Base-by-base conservation (phyloP, 2,797 vertebrate genomes). In the Cichlasoma orientale region DNA sequence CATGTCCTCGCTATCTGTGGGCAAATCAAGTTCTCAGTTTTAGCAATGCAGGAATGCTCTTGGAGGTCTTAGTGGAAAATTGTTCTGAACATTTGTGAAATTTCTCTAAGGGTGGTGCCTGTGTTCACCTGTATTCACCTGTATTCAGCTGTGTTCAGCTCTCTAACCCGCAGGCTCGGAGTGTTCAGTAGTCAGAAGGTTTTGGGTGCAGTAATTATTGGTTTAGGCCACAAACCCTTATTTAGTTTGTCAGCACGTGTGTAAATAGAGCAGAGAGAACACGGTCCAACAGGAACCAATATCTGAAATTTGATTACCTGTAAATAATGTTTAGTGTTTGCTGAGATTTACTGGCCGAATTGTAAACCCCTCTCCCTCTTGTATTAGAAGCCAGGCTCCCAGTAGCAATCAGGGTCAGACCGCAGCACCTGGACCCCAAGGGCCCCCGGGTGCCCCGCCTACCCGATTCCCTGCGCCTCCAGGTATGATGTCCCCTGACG, bases 401-500 rank as follows among this genome's bases (percentile, higher is more conserved):
- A 88, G 56, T 19, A 56, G 80, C 58, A 88, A 23, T 74, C 90
- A 92, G 80, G 92, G 85, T 29, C 89, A 93, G n/a, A 38, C 91
- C 12, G 74, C 92, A 13, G 50, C 88, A 47, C 82, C 92, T 59
- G 94, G 86, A 58, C 74, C 93, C 4, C 90, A 88, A 38, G 94
- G 79, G 2, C 44, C 87, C 71, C 96, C 96, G 0, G 95, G 94
- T 12, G 95, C 92, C 0, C 93, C 95, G 56, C 96, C 97, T 1
- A 75, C 94, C 9, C 92, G 95, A 57, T 96, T 96, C 80, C 94
- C 95, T 57, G 68, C 92, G 9, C 96, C 90, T 68, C 86, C 77
- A 25, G 96, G 95, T 54, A 95, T 96, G 69, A 95, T 96, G 94
- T 84, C 95, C 14, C 94, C 95, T 0, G 96, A 96, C 53, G 93